Conservation (phyloP, 2,888 invertebrate genomes). For the Ectemnius cavifrons region DNA sequence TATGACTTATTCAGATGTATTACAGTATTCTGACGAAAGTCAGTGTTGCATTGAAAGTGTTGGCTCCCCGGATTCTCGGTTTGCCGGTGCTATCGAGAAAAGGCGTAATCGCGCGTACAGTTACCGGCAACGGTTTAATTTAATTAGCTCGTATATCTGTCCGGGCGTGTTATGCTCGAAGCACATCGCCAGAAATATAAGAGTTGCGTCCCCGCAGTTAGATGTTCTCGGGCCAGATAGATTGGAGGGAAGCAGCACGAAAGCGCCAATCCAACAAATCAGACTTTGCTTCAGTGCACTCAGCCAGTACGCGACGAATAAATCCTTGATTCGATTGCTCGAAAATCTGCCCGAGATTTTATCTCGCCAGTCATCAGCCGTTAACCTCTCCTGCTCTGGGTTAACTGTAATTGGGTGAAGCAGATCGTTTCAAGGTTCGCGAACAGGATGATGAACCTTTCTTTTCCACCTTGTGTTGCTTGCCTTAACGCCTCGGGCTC, state of each 20-base stretch:
- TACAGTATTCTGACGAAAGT: too few relatives aligned
- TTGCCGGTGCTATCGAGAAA: constrained; percentile 14
- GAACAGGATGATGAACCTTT: constrained; percentile 40
- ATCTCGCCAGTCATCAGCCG: constrained; percentile 25
- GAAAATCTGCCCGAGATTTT: constrained; percentile 24
- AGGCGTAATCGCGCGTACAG: constrained; percentile 33
- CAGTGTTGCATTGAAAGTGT: too few relatives aligned
- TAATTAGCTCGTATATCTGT: constrained; percentile 42
- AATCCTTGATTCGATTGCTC: constrained; percentile 29
- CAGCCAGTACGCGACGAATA: not conserved
- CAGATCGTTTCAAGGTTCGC: constrained; percentile 31
- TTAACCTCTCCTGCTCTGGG: constrained; percentile 46
- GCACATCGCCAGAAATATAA: constrained; percentile 3
- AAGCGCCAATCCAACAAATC: constrained; percentile 27
- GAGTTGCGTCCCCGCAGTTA: constrained; percentile 15
- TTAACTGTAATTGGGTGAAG: constrained; percentile 46
- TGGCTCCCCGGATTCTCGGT: too few relatives aligned
- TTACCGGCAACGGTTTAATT: constrained; percentile 40
- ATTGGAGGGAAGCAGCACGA: constrained; percentile 2
- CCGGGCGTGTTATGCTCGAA: constrained; percentile 5
- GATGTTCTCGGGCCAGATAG: constrained; percentile 28
- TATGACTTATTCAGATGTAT: too few relatives aligned
- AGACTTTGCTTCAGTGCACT: constrained; percentile 12
- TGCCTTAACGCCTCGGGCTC: not conserved
- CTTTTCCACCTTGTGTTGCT: not conserved